phyloP scores from a whole-genome alignment of 2,797 vertebrate species.

The Buceros bicornis region DNA sequence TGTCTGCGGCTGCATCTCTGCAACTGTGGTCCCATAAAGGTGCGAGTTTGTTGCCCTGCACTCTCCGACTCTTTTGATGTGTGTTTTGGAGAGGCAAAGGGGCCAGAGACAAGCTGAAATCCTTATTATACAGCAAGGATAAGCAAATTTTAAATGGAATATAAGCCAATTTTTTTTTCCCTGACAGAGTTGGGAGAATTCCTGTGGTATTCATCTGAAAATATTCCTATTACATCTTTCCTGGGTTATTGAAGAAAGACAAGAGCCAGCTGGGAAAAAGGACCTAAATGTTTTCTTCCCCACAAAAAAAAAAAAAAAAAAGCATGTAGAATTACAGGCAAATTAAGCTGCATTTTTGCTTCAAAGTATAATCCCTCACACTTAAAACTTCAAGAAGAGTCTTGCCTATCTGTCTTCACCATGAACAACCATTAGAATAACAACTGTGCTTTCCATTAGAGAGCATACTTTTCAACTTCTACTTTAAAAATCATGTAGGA shows the following conservation, averaged over 20 bases:
- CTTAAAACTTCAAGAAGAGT: neutral
- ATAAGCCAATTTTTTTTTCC: neutral
- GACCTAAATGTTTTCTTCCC: neutral
- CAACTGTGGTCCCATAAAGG: neutral
- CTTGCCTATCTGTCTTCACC: neutral
- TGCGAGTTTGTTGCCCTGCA: neutral
- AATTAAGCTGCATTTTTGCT: neutral
- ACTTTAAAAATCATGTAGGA: neutral
- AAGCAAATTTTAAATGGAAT: neutral
- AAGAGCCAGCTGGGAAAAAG: neutral
- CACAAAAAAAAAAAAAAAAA: neutral
- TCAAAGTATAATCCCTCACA: neutral
- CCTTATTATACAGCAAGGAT: neutral
- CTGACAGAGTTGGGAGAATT: neutral
- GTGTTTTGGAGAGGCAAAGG: neutral
- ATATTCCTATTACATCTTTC: neutral
- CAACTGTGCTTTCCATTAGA: neutral
- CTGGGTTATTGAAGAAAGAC: neutral
- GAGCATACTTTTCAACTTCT: neutral
- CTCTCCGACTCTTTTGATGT: neutral
- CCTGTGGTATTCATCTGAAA: neutral
- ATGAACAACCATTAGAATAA: neutral
- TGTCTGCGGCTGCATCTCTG: neutral
- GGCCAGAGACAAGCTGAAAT: neutral
- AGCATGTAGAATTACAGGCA: neutral